Base-by-base conservation (phyloP, 2,113 vertebrate species). In the Vulpes vulpes region DNA sequence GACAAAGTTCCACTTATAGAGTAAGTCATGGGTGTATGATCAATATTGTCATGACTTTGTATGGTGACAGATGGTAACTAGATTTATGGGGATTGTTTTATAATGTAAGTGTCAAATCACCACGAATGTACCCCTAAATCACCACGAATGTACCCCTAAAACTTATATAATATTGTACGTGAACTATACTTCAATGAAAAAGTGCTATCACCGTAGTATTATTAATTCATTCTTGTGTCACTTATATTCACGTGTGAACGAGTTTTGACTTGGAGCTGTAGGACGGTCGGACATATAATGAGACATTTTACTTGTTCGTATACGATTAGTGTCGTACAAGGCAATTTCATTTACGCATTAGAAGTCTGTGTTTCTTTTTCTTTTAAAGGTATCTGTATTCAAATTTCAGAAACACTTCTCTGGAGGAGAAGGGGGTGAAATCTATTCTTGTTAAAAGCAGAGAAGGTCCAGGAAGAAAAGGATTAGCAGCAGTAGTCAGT, bases 401-500 rank as follows among this genome's bases (percentile, higher is more conserved):
- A 94, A 59, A n/a, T 55, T 55, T 73, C 35, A 35, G 59, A 78
- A 96, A 81, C 5, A 57, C 8, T 89, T 81, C n/a, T 94, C 65
- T 93, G 71, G 20, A 94, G 69, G 20, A 83, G 32, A 79, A 27
- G 1, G 1, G 10, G 60, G 32, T 7, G n/a, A 43, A 91, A 3
- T 15, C 22, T 55, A 32, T 35, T 57, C 87, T 85, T 95, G 57
- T 53, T 94, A 59, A 69, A 35, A 88, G 38, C 79, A 25, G 27
- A 89, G 35, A 38, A 22, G 30, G 43, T 35, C 51, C 87, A 43
- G 73, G 94, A 94, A 90, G 94, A 95, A 73, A 80, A 78, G 62
- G 97, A 88, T 95, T 94, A 95, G 51, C 43, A 27, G 43, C 93
- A 67, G 73, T 9, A 81, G 43, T 14, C 87, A 55, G 62, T 65